A percentile compares a stretch with the other conserved stretches of the same genome.
Evolutionary conservation across 2,113 vertebrate genomes (phyloP).

Genomic region (Dicentrarchus labrax): DNA sequence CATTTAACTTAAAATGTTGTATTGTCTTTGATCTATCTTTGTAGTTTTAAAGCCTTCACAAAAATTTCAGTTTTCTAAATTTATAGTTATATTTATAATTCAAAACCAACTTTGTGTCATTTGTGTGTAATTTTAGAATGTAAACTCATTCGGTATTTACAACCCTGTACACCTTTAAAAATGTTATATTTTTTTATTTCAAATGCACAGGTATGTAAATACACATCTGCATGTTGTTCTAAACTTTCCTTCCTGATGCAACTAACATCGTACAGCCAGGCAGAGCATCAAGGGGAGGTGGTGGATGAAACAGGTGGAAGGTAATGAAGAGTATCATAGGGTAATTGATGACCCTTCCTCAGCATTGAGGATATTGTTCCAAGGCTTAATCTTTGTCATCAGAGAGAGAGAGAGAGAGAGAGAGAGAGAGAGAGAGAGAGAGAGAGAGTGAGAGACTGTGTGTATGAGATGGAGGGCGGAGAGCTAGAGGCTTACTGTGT

Average conservation of each 20-base stretch:
- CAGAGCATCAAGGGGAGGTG: slow-evolving; percentile 47
- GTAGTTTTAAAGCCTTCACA: not conserved
- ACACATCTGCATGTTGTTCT: slow-evolving; percentile 23
- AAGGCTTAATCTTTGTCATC: slow-evolving; percentile 81
- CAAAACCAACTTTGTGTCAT: not conserved
- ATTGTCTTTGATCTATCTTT: too few relatives aligned
- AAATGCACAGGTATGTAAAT: slow-evolving; percentile 22
- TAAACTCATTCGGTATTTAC: not conserved
- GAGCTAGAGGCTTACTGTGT: slow-evolving; percentile 76
- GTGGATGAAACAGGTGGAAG: slow-evolving; percentile 78
- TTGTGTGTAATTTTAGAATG: not conserved
- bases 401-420: slow-evolving; percentile 55
- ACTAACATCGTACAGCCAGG: slow-evolving; percentile 21
- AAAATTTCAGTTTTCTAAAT: not conserved
- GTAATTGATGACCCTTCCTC: slow-evolving; percentile 81
- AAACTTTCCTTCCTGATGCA: slow-evolving; percentile 36
- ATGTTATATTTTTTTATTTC: not conserved
- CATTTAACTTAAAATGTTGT: not conserved
- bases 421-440: slow-evolving; percentile 35
- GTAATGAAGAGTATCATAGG: slow-evolving; percentile 80
- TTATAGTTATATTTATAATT: not conserved
- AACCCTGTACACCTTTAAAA: not conserved
- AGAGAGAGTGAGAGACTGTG: slow-evolving; percentile 23
- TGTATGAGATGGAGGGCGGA: slow-evolving; percentile 53
- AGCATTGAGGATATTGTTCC: slow-evolving; percentile 75